A percentile compares a stretch with the other conserved stretches of the same genome.
phyloP scores from a whole-genome alignment of 1,140 invertebrate genomes.

The Tribolium castaneum region DNA sequence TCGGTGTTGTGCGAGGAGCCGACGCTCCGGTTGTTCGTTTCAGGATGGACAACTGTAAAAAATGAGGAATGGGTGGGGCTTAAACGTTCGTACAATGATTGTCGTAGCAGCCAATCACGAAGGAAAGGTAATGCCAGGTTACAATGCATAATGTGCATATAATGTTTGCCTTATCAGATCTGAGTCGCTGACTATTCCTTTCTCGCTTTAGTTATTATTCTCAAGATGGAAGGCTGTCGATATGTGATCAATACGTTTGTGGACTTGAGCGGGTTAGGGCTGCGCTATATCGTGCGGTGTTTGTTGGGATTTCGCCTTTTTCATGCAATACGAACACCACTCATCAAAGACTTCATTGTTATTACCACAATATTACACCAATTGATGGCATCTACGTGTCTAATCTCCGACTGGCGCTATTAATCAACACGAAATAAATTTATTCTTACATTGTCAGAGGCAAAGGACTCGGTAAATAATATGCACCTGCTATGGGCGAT shows the following conservation, averaged over 20 bases:
- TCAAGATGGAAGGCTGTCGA: conserved; percentile 58
- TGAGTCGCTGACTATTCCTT: conserved; percentile 40
- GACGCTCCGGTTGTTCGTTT: conserved; percentile 21
- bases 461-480: background rate
- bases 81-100: conserved; percentile 54
- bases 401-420: background rate
- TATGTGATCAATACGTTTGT: conserved; percentile 55
- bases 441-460: background rate
- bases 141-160: conserved; percentile 57
- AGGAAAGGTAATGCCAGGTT: conserved; percentile 58
- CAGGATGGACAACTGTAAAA: conserved; percentile 49
- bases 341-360: background rate
- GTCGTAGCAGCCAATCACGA: conserved; percentile 56
- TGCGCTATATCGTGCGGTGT: background rate
- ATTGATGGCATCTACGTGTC: conserved; percentile 15
- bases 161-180: conserved; percentile 52
- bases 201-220: conserved; percentile 54
- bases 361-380: background rate
- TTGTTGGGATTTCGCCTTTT: conserved; percentile 12
- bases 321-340: background rate
- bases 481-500: background rate
- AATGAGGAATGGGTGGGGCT: conserved; percentile 52
- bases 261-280: conserved; percentile 10
- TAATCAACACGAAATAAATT: conserved; percentile 4
- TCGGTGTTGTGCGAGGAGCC: background rate